Evolutionary conservation across 2,888 invertebrate genomes (phyloP), one percentile per base, ranked within the genome.

Genomic region (Drosophila neonasuta): DNA sequence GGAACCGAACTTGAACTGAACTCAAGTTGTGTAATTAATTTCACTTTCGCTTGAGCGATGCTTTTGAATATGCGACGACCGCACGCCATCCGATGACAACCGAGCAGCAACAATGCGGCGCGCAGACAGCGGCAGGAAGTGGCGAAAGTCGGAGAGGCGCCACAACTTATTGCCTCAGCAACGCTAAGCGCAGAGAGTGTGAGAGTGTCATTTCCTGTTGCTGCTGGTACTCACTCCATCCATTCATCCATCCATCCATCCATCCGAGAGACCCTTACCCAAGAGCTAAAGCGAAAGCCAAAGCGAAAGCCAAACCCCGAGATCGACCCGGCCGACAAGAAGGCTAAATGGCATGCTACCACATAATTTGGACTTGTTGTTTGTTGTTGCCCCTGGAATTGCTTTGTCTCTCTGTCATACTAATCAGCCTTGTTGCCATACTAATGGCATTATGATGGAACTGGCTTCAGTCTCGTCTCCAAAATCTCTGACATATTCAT

Each of bases 21-120:
- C 68, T 71, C 60, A 70, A 85, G 80, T 80, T 67, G 67, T 69
- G 81, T 80, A 83, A 83, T 86, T 83, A 83, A 83, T 83, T 86
- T 86, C 83, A 75, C 83, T 80, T 86, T 86, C 79, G 83, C 66
- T 77, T 79, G 77, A 83, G 79, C 86, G 79, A 85, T 82, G 83
- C 85, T 79, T 82, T 81, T 80, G 84, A 74, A 86, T 80, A 82
- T 80, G 71, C 77, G 71, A 60, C 71, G 63, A 60, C 54, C 71
- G 59, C 86, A 86, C 85, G 85, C 84, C 77, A 84, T 68, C 67
- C 73, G 60, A 56, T 30, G 44, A 32, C 61, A 54, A 48, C 24
- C 24, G 6, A 24, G 24, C 24, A 6, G 24, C 17, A 45, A 36
- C 30, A 61, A 39, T n/a, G 34, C 51, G 17, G 24, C 29, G 30